phyloP scores from a whole-genome alignment of 2,113 vertebrate species.

The Chionis minor region DNA sequence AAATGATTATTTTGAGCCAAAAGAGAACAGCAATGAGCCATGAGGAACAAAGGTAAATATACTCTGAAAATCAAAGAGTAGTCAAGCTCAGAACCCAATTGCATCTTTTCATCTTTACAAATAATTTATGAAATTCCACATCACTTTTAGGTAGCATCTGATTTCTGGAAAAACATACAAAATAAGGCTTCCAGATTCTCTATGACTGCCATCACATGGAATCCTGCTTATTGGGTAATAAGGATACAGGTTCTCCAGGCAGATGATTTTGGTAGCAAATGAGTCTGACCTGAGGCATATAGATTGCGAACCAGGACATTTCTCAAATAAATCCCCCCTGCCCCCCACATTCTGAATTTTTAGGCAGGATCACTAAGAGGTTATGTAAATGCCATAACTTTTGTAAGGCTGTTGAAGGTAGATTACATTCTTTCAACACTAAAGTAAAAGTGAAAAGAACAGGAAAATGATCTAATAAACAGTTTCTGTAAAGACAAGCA shows the following conservation, averaged over 20 bases:
- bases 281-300: not conserved
- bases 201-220: not conserved
- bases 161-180: not conserved
- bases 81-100: not conserved
- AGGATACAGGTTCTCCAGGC: not conserved
- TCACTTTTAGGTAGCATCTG: not conserved
- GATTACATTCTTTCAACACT: not conserved
- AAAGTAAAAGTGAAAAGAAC: not conserved
- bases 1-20: not conserved
- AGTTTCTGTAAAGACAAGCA: not conserved
- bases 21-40: not conserved
- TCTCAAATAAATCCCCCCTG: not conserved
- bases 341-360: not conserved
- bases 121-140: not conserved
- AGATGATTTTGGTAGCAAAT: not conserved
- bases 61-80: not conserved
- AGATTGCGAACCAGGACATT: not conserved
- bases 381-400: not conserved
- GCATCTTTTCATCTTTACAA: not conserved
- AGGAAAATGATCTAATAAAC: not conserved
- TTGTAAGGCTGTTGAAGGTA: not conserved
- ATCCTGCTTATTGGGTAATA: not conserved
- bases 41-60: not conserved
- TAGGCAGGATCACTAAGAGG: not conserved
- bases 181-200: not conserved